Evolutionary conservation across 2,113 vertebrate species (phyloP).

Genomic region (Boleophthalmus pectinirostris): DNA sequence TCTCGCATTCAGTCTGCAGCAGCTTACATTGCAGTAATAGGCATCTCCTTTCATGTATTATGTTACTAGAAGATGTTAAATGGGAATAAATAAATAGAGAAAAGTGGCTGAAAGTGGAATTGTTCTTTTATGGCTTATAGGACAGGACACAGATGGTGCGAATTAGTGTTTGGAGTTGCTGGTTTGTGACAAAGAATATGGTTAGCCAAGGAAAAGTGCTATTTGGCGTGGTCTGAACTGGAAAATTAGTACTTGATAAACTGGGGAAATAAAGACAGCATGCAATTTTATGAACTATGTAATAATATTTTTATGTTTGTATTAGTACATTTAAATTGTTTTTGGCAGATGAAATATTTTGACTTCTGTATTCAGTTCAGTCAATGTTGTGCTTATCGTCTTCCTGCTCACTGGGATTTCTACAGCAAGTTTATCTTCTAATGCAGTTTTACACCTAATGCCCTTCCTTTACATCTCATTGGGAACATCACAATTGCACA

Average conservation of each 20-base stretch:
- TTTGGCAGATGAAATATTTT: neutral
- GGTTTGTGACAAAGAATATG: slow-evolving; percentile 36
- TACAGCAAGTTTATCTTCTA: neutral
- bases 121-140: slow-evolving; percentile 27
- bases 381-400: too few relatives aligned
- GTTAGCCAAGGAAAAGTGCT: slow-evolving; percentile 43
- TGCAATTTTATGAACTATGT: too few relatives aligned
- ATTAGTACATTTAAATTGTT: neutral
- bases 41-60: slow-evolving; percentile 6
- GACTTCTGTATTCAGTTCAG: too few relatives aligned
- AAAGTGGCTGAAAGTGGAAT: slow-evolving; percentile 28
- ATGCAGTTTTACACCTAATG: too few relatives aligned
- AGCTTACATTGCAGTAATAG: neutral
- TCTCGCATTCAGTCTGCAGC: neutral
- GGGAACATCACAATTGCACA: neutral
- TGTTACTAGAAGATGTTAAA: slow-evolving; percentile 26
- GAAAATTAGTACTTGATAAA: neutral
- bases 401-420: too few relatives aligned
- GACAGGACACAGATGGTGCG: slow-evolving; percentile 48
- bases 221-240: slow-evolving; percentile 20
- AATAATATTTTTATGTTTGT: too few relatives aligned
- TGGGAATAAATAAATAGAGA: slow-evolving; percentile 33
- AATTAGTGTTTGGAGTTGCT: slow-evolving; percentile 49
- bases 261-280: neutral
- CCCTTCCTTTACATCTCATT: neutral